Base-by-base conservation (phyloP, 2,888 invertebrate species). In the Sepioteuthis lessoniana region DNA sequence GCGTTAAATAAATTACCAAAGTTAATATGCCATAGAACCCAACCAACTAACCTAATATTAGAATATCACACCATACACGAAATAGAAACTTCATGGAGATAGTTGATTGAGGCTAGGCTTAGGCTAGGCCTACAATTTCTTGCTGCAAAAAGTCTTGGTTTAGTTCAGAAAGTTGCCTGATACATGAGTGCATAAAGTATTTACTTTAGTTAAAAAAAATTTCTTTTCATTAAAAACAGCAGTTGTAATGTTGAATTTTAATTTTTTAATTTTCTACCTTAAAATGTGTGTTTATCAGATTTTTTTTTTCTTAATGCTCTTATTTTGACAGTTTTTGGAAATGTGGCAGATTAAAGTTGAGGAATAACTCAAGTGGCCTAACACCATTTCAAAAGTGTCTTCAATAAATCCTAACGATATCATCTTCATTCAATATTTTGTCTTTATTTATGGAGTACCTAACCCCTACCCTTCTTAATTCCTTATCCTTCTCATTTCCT, bases 371-470 rank as follows among this genome's bases (percentile, higher is more conserved):
- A 76, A 76, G 76, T 76, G 35, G n/a, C n/a, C 76, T 10, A 76
- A n/a, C 19, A 76, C 76, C 76, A 76, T 76, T 76, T 76, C 76
- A 76, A 76, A 76, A 76, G n/a, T 76, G n/a, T 35, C 76, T 35
- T 16, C 76, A 76, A 76, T 76, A 76, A 76, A 76, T 76, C 76
- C n/a, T 76, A 76, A n/a, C 19, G 76, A 76, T 76, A 76, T 35
- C 76, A 76, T 76, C 76, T 76, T 35, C n/a, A 76, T 76, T n/a
- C n/a, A 76, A 35, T 76, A 76, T 76, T 76, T 76, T 76, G 76
- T 76, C 76, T 76, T 76, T 76, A 76, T 76, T 76, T 76, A 76
- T 76, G 76, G 76, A 76, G 76, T 76, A 16, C 76, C 55, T 25
- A 25, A 55, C 25, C 16, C 16, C 76, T 35, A 16, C 76, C 76